Percentiles rank a stretch among this genome's conserved stretches.
Conservation (phyloP, 2,888 invertebrate species). For the Clusia tigrina region DNA sequence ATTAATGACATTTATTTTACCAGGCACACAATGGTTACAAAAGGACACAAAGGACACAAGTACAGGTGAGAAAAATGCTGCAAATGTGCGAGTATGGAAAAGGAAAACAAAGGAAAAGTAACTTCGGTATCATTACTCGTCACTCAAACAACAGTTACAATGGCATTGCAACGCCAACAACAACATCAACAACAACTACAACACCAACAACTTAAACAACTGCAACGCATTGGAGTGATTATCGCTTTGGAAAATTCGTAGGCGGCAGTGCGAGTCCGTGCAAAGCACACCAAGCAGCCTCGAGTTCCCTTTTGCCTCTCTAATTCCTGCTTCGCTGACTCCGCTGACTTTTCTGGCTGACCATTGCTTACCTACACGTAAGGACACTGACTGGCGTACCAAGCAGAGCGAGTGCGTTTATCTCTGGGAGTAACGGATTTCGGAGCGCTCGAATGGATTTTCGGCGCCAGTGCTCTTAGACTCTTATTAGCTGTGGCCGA, state of each 20-base stretch:
- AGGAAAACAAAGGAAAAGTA: constrained; percentile 40
- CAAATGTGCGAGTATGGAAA: constrained; percentile 20
- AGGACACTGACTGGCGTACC: too few relatives aligned
- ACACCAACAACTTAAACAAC: too few relatives aligned
- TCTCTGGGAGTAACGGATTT: constrained; percentile 53
- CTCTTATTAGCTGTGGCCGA: constrained; percentile 24
- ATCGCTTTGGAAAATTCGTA: too few relatives aligned
- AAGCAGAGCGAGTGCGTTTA: constrained; percentile 40
- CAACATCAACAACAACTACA: too few relatives aligned
- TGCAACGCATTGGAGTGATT: constrained; percentile 21
- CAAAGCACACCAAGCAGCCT: too few relatives aligned
- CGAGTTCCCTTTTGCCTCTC: too few relatives aligned
- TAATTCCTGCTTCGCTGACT: too few relatives aligned
- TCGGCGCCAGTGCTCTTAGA: constrained; percentile 56
- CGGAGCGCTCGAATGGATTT: constrained; percentile 51
- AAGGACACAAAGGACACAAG: neutral
- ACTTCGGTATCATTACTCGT: constrained; percentile 50
- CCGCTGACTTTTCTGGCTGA: too few relatives aligned
- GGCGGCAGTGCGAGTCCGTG: too few relatives aligned
- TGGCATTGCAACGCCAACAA: constrained; percentile 14
- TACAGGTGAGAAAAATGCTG: constrained; percentile 30
- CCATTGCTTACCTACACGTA: too few relatives aligned
- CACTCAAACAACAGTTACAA: constrained; percentile 34
- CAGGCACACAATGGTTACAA: constrained; percentile 33
- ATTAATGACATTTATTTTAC: constrained; percentile 59